Conservation (phyloP, 1,140 invertebrate species). For the Drosophila bifasciata region DNA sequence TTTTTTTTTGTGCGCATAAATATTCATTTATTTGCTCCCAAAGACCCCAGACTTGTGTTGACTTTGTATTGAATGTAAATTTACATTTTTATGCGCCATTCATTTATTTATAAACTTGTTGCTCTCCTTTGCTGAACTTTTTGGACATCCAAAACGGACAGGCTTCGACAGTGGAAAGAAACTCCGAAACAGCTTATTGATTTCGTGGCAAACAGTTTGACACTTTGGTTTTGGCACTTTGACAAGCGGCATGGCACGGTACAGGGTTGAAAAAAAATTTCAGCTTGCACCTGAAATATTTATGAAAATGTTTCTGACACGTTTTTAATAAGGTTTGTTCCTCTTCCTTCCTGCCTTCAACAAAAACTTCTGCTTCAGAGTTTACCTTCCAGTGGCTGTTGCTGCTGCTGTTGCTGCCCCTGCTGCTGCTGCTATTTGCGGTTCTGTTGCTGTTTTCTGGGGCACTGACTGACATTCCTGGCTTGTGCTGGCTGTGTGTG, state of each 20-base stretch:
- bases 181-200: slow-evolving; percentile 61
- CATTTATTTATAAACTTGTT: slow-evolving; percentile 62
- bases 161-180: slow-evolving; percentile 17
- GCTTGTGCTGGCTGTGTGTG: slow-evolving; percentile 13
- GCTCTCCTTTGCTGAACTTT: slow-evolving; percentile 29
- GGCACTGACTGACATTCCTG: slow-evolving; percentile 4
- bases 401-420: background rate
- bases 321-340: slow-evolving; percentile 75
- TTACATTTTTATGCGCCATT: slow-evolving; percentile 27
- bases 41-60: slow-evolving; percentile 35
- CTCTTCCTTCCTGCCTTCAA: background rate
- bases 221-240: slow-evolving; percentile 67
- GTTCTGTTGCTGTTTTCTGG: too few species aligned
- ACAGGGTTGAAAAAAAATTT: slow-evolving; percentile 53
- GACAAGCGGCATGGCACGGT: slow-evolving; percentile 54
- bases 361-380: too few species aligned
- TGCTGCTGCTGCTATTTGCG: too few species aligned
- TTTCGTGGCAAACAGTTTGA: slow-evolving; percentile 63
- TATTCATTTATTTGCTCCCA: slow-evolving; percentile 45
- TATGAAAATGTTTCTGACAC: slow-evolving; percentile 81
- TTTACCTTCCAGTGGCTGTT: too few species aligned
- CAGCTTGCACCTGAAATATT: slow-evolving; percentile 77
- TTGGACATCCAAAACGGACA: slow-evolving; percentile 2
- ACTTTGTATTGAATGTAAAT: slow-evolving; percentile 37
- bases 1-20: slow-evolving; percentile 31